These are phyloP conservation scores for Vespertilio murinus DNA, from an alignment of 2,797 vertebrate species.

Conservation along the genomic window DNA sequence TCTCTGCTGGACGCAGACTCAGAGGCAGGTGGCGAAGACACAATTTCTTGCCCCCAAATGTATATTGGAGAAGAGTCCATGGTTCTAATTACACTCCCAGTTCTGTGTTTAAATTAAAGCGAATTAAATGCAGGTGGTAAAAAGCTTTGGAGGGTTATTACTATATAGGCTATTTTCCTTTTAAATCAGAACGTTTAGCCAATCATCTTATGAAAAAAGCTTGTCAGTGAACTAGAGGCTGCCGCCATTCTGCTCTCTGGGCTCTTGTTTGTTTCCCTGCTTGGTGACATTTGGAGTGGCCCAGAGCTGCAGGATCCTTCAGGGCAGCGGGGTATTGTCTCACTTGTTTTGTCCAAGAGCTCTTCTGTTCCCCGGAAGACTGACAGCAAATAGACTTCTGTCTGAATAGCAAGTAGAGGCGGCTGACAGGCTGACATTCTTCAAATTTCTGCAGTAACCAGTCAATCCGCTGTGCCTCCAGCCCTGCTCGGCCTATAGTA, in stretches of 20 bases:
- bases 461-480: not conserved
- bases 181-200: slow-evolving; percentile 6
- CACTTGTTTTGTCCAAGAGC: slow-evolving; percentile 44
- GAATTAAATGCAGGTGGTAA: not conserved
- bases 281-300: slow-evolving; percentile 39
- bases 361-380: not conserved
- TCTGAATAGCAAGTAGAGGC: slow-evolving; percentile 30
- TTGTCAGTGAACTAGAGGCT: not conserved
- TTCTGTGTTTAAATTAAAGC: slow-evolving; percentile 38
- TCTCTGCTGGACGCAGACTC: not conserved
- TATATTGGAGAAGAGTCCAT: not conserved
- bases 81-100: slow-evolving; percentile 30
- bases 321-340: not conserved
- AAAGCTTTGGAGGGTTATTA: not conserved
- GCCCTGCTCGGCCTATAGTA: not conserved
- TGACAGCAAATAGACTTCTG: slow-evolving; percentile 49
- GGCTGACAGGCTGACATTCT: slow-evolving; percentile 33
- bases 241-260: not conserved
- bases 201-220: not conserved
- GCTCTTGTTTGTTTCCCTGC: slow-evolving; percentile 10
- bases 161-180: not conserved
- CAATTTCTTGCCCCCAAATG: not conserved
- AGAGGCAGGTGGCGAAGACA: not conserved
- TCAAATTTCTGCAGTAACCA: not conserved
- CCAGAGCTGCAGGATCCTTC: not conserved